These are phyloP conservation scores for Drosophila saltans DNA, from an alignment of 1,140 invertebrate species.

Conservation along the genomic window DNA sequence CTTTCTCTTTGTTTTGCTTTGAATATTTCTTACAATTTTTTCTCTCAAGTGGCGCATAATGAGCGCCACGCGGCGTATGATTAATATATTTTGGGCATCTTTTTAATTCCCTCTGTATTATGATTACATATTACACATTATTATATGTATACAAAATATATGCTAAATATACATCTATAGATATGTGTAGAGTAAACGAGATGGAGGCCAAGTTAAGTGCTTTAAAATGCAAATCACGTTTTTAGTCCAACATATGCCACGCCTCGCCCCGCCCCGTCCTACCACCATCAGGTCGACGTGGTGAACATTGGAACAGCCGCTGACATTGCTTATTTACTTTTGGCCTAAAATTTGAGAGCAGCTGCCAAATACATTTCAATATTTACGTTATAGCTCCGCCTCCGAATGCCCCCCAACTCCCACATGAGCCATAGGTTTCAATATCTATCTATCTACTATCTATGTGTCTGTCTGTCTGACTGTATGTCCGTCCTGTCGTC, in stretches of 20 bases:
- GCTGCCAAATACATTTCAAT: conserved; percentile 81
- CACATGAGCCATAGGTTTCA: conserved; percentile 1
- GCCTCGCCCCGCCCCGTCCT: conserved; percentile 18
- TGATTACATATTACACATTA: conserved; percentile 77
- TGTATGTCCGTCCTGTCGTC: conserved; percentile 26
- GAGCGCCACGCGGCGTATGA: conserved; percentile 79
- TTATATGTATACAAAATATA: background rate
- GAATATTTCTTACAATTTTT: conserved; percentile 46
- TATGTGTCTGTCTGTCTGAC: conserved; percentile 29
- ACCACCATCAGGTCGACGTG: conserved; percentile 1
- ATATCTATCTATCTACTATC: conserved; percentile 44
- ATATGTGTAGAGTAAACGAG: background rate
- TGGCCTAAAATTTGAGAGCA: conserved; percentile 67
- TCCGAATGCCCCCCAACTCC: background rate
- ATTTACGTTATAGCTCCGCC: conserved; percentile 71
- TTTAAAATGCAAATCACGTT: conserved; percentile 79
- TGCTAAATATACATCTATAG: background rate
- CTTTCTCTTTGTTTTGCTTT: conserved; percentile 27
- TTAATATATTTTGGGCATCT: conserved; percentile 69
- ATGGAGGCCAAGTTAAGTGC: conserved; percentile 37
- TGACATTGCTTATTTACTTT: conserved; percentile 69
- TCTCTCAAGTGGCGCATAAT: conserved; percentile 77
- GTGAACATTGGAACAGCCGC: background rate
- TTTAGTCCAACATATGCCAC: conserved; percentile 33
- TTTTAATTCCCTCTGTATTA: conserved; percentile 71